Conservation (phyloP, 2,113 vertebrate genomes). For the Fulica atra region DNA sequence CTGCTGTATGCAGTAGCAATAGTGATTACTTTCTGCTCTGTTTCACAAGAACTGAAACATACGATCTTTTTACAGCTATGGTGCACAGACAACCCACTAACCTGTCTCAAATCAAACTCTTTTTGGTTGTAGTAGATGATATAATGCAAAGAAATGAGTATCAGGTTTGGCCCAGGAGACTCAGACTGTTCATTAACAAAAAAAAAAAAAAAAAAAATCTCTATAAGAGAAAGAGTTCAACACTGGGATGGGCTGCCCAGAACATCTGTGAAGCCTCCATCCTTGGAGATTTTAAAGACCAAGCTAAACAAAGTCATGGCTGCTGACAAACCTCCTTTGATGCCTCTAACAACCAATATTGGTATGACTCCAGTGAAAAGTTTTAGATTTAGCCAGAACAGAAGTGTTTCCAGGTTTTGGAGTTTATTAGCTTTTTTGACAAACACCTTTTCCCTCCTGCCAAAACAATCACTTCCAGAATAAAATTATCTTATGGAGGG, state of each 20-base stretch:
- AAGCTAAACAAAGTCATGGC: not conserved
- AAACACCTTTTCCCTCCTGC: not conserved
- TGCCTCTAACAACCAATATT: not conserved
- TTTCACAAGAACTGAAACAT: not conserved
- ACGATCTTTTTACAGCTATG: not conserved
- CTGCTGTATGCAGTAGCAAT: not conserved
- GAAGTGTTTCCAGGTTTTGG: not conserved
- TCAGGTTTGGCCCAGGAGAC: not conserved
- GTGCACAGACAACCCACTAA: not conserved
- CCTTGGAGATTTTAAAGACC: not conserved
- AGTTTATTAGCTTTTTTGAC: constrained; percentile 20
- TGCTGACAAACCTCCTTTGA: not conserved
- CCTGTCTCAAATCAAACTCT: not conserved
- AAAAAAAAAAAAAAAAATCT: not conserved
- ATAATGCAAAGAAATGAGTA: not conserved
- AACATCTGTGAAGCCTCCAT: not conserved
- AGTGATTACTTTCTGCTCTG: not conserved
- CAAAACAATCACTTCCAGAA: constrained; percentile 7
- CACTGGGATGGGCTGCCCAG: not conserved
- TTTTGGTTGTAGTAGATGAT: not conserved
- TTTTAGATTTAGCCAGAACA: not conserved
- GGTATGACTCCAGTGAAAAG: not conserved
- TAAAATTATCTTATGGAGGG: not conserved
- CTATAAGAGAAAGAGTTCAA: not conserved
- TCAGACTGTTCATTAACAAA: not conserved